A percentile compares a stretch with the other conserved stretches of the same genome.
Conservation (phyloP, 1,140 invertebrate species). For the Phthorimaea operculella region DNA sequence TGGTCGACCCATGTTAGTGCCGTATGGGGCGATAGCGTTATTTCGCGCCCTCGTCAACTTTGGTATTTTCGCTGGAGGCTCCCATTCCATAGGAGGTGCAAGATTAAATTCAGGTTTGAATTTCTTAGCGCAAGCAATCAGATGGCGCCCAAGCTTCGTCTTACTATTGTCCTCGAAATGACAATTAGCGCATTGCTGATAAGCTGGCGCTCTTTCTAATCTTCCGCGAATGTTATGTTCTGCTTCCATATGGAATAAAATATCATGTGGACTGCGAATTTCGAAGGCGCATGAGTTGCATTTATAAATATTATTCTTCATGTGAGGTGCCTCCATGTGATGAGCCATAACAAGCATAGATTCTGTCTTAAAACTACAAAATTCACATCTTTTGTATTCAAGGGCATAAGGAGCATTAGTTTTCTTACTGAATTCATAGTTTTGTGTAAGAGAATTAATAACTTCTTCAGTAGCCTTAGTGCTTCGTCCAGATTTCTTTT, state of each 20-base stretch:
- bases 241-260: conserved; percentile 91
- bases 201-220: conserved; percentile 85
- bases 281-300: conserved; percentile 91
- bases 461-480: conserved; percentile 81
- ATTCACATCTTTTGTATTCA: conserved; percentile 85
- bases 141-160: conserved; percentile 88
- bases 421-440: conserved; percentile 87
- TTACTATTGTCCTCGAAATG: conserved; percentile 95
- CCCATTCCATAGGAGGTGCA: conserved; percentile 87
- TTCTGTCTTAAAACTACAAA: conserved; percentile 94
- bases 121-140: conserved; percentile 89
- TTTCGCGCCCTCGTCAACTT: conserved; percentile 68
- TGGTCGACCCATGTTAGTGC: conserved; percentile 44
- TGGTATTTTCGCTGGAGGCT: conserved; percentile 92
- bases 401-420: conserved; percentile 89
- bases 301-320: conserved; percentile 87
- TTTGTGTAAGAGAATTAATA: conserved; percentile 83
- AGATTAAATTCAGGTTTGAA: conserved; percentile 89
- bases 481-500: conserved; percentile 70
- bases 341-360: conserved; percentile 88
- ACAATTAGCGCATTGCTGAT: conserved; percentile 94
- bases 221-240: conserved; percentile 87
- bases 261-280: conserved; percentile 86
- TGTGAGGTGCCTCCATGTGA: conserved; percentile 93
- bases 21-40: conserved; percentile 51